Evolutionary conservation across 2,888 invertebrate genomes (phyloP).

Genomic region (Hydrotaea diabolus): DNA sequence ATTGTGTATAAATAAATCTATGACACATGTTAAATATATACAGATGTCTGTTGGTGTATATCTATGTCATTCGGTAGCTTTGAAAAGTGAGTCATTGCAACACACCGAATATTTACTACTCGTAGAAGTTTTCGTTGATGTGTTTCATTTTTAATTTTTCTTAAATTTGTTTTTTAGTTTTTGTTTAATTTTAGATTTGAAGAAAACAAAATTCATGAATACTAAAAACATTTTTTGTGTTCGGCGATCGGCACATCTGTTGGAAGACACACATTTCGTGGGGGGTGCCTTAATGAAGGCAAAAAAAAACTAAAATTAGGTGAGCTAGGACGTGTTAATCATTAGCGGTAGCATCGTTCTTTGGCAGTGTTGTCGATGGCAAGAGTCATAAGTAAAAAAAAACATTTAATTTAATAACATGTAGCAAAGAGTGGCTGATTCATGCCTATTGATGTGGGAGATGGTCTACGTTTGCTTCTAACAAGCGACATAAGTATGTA

Average conservation of each 20-base stretch:
- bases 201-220: not conserved
- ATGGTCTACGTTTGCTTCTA: too few relatives aligned
- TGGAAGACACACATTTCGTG: not conserved
- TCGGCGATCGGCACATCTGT: not conserved
- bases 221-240: not conserved
- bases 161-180: not conserved
- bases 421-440: too few relatives aligned
- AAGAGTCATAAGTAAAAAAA: too few relatives aligned
- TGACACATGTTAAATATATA: slow-evolving; percentile 53
- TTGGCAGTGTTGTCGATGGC: too few relatives aligned
- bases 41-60: not conserved
- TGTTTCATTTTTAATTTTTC: not conserved
- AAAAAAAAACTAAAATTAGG: not conserved
- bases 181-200: not conserved
- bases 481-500: too few relatives aligned
- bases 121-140: not conserved
- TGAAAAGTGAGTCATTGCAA: slow-evolving; percentile 60
- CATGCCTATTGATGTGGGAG: too few relatives aligned
- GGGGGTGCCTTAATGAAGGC: not conserved
- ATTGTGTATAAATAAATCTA: slow-evolving; percentile 47
- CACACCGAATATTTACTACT: slow-evolving; percentile 30
- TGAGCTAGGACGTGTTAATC: slow-evolving; percentile 5
- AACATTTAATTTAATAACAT: too few relatives aligned
- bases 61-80: slow-evolving; percentile 35
- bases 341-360: too few relatives aligned